These are phyloP conservation scores for Delphinus delphis DNA, from an alignment of 2,113 vertebrate species.

Conservation along the genomic window DNA sequence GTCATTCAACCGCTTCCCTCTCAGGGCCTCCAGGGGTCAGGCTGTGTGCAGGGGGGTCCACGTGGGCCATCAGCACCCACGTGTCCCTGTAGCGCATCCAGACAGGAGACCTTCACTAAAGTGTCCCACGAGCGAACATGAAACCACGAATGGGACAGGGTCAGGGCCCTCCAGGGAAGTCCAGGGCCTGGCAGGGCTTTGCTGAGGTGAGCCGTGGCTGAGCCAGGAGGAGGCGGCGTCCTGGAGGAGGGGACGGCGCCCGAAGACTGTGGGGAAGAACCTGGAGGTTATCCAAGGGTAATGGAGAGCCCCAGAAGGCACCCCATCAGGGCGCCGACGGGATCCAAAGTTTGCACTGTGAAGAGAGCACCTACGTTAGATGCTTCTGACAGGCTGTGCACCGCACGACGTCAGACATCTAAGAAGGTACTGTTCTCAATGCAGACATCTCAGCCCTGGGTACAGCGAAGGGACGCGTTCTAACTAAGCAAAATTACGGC, in stretches of 20 bases:
- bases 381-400: not conserved
- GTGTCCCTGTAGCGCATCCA: accelerated
- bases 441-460: accelerated
- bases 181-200: not conserved
- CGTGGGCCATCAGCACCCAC: accelerated
- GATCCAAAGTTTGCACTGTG: not conserved
- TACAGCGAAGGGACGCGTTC: not conserved
- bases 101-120: not conserved
- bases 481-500: accelerated
- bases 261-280: not conserved
- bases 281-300: not conserved
- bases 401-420: not conserved
- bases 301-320: not conserved
- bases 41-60: not conserved
- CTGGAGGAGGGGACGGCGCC: not conserved
- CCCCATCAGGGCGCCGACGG: not conserved
- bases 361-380: not conserved
- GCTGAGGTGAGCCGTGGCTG: not conserved
- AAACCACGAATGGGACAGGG: not conserved
- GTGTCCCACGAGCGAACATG: accelerated
- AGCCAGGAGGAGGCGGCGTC: not conserved
- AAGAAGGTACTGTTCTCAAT: accelerated
- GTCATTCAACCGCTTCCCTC: accelerated
- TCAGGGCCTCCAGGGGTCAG: not conserved
- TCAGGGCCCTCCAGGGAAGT: not conserved